Base-by-base conservation (phyloP, 2,113 vertebrate species). In the Mormyrus iriodes region DNA sequence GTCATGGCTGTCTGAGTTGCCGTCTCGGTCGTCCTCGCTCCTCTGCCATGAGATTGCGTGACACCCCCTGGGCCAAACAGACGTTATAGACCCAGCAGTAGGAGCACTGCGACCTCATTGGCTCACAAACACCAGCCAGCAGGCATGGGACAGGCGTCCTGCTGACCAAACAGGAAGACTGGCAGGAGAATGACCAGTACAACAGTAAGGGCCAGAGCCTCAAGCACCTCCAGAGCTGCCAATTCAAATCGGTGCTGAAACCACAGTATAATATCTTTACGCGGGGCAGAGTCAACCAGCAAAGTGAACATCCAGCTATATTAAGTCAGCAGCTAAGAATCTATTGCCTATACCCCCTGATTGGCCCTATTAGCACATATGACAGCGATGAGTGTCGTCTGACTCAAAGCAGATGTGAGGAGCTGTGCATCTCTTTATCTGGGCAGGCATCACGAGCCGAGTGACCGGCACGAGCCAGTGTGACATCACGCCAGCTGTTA, bases 401-500 rank as follows among this genome's bases (percentile, higher is more conserved):
- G 79, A 89, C 76, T 82, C 49, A 55, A 89, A 61, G 52, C 88
- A 89, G 88, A 89, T 61, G 79, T 27, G 39, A 35, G 51, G 12
- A 10, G 31, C 52, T 5, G 39, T 73, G 53, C 39, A 82, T 85
- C 79, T 51, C n/a, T 61, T 44, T 82, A 55, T 55, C 19, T 90
- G 44, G 46, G 85, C 86, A 53, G 21, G 65, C 51, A 44, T 42
- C 89, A 79, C 88, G 89, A 76, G n/a, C 88, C 24, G 24, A 27
- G 39, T 3, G 35, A 48, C 51, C 87, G 83, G 73, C 88, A 90
- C 85, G 88, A 91, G 90, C 91, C 92, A 89, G 85, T 35, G 92
- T 93, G 85, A 94, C 91, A 91, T 93, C 90, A 91, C 89, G 87
- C 49, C 87, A 10, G 42, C 88, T 88, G 90, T 91, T 83, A 91